phyloP scores from a whole-genome alignment of 2,888 invertebrate genomes.

The Hetaerina titia region DNA sequence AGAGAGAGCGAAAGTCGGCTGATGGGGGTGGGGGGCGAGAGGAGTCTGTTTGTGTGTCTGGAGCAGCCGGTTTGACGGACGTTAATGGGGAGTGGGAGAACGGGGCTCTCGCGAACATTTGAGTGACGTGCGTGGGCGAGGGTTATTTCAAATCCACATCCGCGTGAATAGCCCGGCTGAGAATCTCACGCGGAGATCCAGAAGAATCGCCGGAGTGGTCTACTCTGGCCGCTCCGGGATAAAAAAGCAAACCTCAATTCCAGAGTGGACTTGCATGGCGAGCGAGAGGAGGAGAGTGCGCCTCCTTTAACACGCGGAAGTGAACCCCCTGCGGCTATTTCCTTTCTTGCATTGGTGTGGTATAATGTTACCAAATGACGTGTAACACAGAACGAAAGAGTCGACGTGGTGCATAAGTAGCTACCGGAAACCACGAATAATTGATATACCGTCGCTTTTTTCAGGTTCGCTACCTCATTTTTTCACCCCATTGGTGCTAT shows the following conservation, averaged over 20 bases:
- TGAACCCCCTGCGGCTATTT: not conserved
- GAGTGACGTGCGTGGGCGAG: not conserved
- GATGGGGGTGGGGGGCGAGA: not conserved
- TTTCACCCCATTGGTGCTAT: too few species aligned
- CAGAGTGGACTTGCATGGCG: too few species aligned
- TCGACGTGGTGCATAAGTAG: too few species aligned
- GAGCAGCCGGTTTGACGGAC: not conserved
- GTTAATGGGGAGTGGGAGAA: not conserved
- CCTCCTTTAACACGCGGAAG: not conserved
- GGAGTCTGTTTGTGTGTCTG: conserved; percentile 2
- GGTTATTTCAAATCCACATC: conserved; percentile 12
- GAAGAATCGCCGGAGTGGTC: conserved; percentile 5
- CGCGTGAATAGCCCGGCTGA: conserved; percentile 7
- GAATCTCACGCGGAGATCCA: not conserved
- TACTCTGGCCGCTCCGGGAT: not conserved
- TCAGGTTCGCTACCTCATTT: too few species aligned
- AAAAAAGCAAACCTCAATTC: not conserved
- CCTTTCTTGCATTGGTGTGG: not conserved
- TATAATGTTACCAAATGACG: too few species aligned
- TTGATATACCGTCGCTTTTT: too few species aligned
- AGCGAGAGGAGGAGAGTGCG: too few species aligned
- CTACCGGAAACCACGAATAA: too few species aligned
- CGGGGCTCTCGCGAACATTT: not conserved
- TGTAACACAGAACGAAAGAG: too few species aligned
- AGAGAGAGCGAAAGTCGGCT: not conserved